Evolutionary conservation across 2,113 vertebrate genomes (phyloP).

Genomic region (Neotoma lepida): DNA sequence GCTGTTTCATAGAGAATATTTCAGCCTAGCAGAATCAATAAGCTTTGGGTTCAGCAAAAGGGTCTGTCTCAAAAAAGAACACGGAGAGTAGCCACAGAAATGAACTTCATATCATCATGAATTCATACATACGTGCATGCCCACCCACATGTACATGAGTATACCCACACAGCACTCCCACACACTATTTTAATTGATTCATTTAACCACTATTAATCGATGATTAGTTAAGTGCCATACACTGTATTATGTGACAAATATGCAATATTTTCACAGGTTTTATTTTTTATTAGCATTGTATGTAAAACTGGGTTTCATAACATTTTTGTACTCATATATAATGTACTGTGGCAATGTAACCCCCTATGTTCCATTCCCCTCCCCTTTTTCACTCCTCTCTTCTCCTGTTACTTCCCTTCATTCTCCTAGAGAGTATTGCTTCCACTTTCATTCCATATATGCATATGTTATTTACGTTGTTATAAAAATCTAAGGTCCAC

Average conservation of each 20-base stretch:
- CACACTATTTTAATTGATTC: neutral
- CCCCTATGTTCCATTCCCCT: neutral
- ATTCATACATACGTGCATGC: too few relatives aligned
- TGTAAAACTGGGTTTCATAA: neutral
- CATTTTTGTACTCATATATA: neutral
- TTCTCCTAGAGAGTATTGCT: too few relatives aligned
- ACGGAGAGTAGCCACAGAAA: neutral
- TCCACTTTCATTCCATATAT: neutral
- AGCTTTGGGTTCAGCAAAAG: too few relatives aligned
- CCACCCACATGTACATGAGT: neutral
- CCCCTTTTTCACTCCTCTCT: fast-evolving
- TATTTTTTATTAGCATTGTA: neutral
- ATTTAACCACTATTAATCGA: neutral
- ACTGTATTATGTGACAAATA: neutral
- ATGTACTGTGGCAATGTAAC: neutral
- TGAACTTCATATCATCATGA: neutral
- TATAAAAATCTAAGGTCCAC: neutral
- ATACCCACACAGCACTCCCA: neutral
- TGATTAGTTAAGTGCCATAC: neutral
- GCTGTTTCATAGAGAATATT: neutral
- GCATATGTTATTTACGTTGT: neutral
- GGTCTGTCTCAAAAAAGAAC: neutral
- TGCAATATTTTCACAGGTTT: neutral
- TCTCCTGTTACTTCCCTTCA: neutral
- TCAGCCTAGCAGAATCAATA: neutral